These are phyloP conservation scores for Reinhardtius hippoglossoides DNA, from an alignment of 2,113 vertebrate genomes.

Conservation along the genomic window DNA sequence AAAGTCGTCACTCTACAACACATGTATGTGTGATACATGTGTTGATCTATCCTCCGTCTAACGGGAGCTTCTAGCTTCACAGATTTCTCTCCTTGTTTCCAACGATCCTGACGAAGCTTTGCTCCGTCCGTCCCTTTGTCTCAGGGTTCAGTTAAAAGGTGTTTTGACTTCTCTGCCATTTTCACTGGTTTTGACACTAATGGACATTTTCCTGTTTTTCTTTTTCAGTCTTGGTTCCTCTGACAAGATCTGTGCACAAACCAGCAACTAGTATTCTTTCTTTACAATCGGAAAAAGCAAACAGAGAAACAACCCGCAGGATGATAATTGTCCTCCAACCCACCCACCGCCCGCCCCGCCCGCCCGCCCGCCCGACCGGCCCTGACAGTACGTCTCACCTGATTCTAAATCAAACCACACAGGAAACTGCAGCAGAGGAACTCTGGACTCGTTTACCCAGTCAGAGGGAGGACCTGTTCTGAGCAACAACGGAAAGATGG, in stretches of 20 bases:
- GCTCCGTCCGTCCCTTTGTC: background rate
- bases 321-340: constrained; percentile 66
- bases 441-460: constrained; percentile 69
- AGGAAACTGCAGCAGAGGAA: constrained; percentile 73
- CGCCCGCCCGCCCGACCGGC: constrained; percentile 30
- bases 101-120: background rate
- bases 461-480: constrained; percentile 70
- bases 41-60: no score
- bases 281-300: constrained; percentile 83
- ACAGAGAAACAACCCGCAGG: constrained; percentile 69
- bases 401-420: constrained; percentile 57
- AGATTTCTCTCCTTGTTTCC: no score
- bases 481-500: constrained; percentile 31
- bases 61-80: no score
- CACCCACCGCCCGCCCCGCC: constrained; percentile 36
- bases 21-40: no score
- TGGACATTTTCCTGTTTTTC: constrained; percentile 21
- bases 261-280: constrained; percentile 84
- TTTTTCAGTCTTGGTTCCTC: constrained; percentile 94
- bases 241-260: constrained; percentile 89
- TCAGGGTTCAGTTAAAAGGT: no score
- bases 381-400: constrained; percentile 65
- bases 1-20: no score
- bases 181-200: constrained; percentile 15
- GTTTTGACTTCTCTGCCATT: background rate